Conservation (phyloP, 2,113 vertebrate genomes). For the Equus quagga region DNA sequence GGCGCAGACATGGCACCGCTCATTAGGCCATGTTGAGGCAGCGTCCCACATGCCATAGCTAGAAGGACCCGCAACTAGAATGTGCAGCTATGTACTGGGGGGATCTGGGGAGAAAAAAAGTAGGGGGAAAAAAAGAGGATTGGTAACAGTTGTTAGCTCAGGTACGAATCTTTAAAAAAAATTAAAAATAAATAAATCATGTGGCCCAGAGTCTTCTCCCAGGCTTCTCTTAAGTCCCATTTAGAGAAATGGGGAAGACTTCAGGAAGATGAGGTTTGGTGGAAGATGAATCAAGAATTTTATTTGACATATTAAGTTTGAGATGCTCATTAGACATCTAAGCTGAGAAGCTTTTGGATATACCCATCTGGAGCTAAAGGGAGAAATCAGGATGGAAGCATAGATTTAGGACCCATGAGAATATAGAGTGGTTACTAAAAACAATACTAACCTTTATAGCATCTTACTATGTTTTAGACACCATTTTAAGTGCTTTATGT, state of each 20-base stretch:
- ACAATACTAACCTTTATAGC: background rate
- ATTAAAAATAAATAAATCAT: background rate
- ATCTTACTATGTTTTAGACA: background rate
- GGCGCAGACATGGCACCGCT: too few species aligned
- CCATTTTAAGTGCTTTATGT: constrained; percentile 13
- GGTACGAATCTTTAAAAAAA: too few species aligned
- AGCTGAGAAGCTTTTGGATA: background rate
- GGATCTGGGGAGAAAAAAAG: too few species aligned
- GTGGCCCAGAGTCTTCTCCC: background rate
- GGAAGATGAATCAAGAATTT: constrained; percentile 39
- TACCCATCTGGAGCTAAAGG: background rate
- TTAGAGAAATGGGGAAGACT: background rate
- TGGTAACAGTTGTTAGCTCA: too few species aligned
- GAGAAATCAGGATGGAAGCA: constrained; percentile 34
- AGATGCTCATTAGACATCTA: background rate
- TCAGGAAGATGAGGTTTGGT: constrained; percentile 1
- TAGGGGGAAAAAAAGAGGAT: too few species aligned
- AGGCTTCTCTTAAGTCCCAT: background rate
- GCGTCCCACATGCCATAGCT: too few species aligned
- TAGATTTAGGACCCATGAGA: background rate
- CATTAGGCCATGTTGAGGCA: too few species aligned
- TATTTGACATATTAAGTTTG: background rate
- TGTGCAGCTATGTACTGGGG: too few species aligned
- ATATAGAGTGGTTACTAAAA: background rate
- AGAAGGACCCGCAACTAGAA: too few species aligned